Evolutionary conservation across 1,140 invertebrate genomes (phyloP), one percentile per base, ranked within the genome.

Genomic region (Coelopa frigida): DNA sequence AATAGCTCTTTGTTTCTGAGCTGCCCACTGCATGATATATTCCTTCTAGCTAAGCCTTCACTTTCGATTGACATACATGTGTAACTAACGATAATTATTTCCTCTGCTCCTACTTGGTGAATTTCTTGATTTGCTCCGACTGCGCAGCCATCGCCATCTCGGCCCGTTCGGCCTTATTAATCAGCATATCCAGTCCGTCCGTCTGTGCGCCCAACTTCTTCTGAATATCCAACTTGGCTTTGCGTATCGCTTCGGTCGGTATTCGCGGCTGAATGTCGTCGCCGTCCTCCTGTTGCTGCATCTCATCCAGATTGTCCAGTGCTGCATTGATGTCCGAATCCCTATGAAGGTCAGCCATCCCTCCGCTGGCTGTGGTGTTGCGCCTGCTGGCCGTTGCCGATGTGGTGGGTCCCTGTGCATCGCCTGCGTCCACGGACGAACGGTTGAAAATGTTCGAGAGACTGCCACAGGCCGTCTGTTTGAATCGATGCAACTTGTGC

Each of bases 401-500:
- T 50, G 37, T 74, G 72, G 5, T 71, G 58, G 4, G 69, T 56
- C 23, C 64, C 66, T 44, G 69, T 56, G 24, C 70, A 68, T 33
- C 58, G 46, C 49, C 68, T 71, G 31, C 65, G 24, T 52, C 31
- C 8, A 50, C 39, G 17, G 48, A 51, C n/a, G 32, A 40, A 5
- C 57, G 45, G 3, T 52, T 39, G 21, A 68, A 66, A 7, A 65
- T 59, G 18, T 59, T 67, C 3, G 55, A 56, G 3, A 67, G 32
- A n/a, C 59, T 69, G 44, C 58, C 58, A 21, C 56, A 56, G 4
- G 62, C 59, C 20, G 54, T 57, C 20, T 67, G 85, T 76, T 92
- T 94, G 51, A 95, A 82, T 59, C 79, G 81, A 71, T 89, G 92
- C 33, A 96, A 72, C 71, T 90, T 89, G 45, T 83, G 84, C 67